These are phyloP conservation scores for Conistra vaccinii DNA, from an alignment of 2,888 invertebrate species.

Conservation along the genomic window DNA sequence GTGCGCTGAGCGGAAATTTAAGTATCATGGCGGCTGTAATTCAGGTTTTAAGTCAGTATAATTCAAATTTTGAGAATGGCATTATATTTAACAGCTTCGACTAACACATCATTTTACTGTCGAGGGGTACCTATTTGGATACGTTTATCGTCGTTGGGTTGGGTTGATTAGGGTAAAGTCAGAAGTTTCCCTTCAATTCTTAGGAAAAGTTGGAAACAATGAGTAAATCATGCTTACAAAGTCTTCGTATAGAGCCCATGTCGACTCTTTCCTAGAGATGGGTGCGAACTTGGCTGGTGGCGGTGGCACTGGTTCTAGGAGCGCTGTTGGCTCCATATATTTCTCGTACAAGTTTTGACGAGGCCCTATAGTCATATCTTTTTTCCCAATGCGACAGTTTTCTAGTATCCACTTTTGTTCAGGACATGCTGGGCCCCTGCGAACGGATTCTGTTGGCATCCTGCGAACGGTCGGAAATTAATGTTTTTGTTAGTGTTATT, in stretches of 20 bases:
- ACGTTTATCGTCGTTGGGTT: neutral
- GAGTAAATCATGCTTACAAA: constrained; percentile 5
- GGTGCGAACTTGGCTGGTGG: neutral
- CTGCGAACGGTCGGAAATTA: neutral
- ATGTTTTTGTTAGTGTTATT: neutral
- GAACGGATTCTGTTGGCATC: neutral
- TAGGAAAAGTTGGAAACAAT: neutral
- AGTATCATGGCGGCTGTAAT: neutral
- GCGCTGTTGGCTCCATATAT: constrained; percentile 1
- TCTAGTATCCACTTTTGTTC: constrained; percentile 32
- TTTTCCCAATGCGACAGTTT: constrained; percentile 4
- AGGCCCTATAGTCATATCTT: neutral
- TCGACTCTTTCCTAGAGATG: neutral
- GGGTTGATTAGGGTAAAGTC: neutral
- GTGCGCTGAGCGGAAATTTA: neutral
- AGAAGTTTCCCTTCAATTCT: neutral
- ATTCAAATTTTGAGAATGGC: neutral
- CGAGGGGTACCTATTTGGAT: neutral
- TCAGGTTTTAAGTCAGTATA: neutral
- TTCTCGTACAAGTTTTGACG: constrained; percentile 18
- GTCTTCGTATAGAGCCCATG: neutral
- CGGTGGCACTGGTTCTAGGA: neutral
- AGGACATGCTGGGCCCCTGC: neutral
- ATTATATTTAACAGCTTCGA: neutral
- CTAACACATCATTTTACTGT: neutral